Percentiles rank a stretch among this genome's conserved stretches.
These are phyloP conservation scores for Acromyrmex heyeri DNA, from an alignment of 1,140 invertebrate species.

Conservation along the genomic window DNA sequence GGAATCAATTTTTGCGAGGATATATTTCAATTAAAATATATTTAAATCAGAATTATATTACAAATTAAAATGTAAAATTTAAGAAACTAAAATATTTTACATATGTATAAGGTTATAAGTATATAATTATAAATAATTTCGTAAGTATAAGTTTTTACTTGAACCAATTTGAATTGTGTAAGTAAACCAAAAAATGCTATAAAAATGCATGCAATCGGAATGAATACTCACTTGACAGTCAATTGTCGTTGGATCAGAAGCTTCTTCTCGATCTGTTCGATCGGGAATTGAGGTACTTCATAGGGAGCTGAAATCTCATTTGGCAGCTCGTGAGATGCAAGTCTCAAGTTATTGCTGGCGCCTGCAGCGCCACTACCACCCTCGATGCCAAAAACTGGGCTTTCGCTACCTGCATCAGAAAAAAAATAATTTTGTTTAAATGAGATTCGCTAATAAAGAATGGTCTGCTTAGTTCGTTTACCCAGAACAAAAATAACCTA, in stretches of 20 bases:
- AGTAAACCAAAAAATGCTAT: not conserved
- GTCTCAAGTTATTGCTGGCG: slow-evolving; percentile 70
- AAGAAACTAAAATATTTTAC: not conserved
- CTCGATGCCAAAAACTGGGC: slow-evolving; percentile 83
- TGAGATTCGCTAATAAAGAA: not conserved
- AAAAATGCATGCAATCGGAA: not conserved
- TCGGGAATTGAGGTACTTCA: slow-evolving; percentile 98
- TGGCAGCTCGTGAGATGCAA: slow-evolving; percentile 88
- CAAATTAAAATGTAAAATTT: not conserved
- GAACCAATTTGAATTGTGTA: not conserved
- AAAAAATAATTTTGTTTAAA: not conserved
- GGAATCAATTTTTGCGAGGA: not conserved
- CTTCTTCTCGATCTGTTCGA: slow-evolving; percentile 98
- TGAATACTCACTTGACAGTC: slow-evolving; percentile 92
- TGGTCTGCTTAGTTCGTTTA: not conserved
- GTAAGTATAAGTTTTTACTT: not conserved
- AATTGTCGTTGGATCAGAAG: slow-evolving; percentile 96
- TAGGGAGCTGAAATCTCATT: slow-evolving; percentile 98
- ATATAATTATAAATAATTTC: not conserved
- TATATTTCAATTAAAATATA: not conserved
- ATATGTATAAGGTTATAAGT: not conserved
- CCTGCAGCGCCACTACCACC: slow-evolving; percentile 68
- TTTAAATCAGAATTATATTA: not conserved
- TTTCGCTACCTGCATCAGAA: slow-evolving; percentile 83
- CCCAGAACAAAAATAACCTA: not conserved